Percentiles rank a stretch among this genome's conserved stretches.
Conservation (phyloP, 2,888 invertebrate species). For the Sminthurinus aureus region DNA sequence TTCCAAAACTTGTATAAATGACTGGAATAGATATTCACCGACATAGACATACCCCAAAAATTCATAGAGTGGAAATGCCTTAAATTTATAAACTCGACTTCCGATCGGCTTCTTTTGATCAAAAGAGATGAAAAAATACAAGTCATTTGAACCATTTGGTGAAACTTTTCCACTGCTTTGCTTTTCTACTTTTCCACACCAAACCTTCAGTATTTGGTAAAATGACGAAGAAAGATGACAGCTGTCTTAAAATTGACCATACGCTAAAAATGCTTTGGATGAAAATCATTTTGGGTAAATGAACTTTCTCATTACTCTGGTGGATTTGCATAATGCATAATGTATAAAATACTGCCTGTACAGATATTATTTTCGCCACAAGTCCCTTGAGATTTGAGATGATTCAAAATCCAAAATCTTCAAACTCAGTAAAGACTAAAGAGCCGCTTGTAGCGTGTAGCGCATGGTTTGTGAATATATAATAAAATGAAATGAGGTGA, state of each 20-base stretch:
- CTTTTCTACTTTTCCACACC: not conserved
- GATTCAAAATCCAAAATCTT: constrained; percentile 1
- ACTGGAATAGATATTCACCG: no score
- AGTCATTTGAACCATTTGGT: no score
- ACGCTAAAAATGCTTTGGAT: no score
- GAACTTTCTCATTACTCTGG: no score
- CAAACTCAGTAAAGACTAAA: not conserved
- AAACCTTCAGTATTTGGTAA: not conserved
- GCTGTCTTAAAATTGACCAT: no score
- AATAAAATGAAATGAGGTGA: constrained; percentile 18
- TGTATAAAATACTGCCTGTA: not conserved
- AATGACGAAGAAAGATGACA: not conserved
- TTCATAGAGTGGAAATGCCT: not conserved
- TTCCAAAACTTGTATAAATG: not conserved
- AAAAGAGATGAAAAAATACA: no score
- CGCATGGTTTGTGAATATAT: not conserved
- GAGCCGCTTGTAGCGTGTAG: not conserved
- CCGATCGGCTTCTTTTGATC: no score
- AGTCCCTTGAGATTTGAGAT: constrained; percentile 26
- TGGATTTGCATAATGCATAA: not conserved
- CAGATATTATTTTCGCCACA: not conserved
- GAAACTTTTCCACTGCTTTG: no score
- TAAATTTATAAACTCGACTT: no score
- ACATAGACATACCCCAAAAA: not conserved
- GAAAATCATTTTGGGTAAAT: not conserved